A percentile compares a stretch with the other conserved stretches of the same genome.
Conservation (phyloP, 2,797 vertebrate genomes). For the Hemitrygon akajei region DNA sequence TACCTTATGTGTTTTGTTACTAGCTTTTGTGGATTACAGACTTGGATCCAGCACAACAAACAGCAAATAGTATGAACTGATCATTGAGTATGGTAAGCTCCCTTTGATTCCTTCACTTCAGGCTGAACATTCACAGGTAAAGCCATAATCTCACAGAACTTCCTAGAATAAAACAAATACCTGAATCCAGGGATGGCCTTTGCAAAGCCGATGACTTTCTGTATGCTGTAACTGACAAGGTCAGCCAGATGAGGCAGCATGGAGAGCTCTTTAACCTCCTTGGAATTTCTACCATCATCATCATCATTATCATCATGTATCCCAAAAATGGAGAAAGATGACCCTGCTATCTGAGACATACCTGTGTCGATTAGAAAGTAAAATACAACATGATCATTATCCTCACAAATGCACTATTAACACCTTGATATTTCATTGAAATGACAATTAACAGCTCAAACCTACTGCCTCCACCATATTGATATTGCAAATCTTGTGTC, state of each 20-base stretch:
- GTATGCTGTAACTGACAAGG: constrained; percentile 95
- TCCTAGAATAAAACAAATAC: constrained; percentile 50
- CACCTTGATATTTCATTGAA: not conserved
- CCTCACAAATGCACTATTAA: not conserved
- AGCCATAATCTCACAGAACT: not conserved
- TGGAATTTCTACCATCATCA: constrained; percentile 66
- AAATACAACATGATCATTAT: constrained; percentile 7
- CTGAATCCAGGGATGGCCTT: constrained; percentile 98
- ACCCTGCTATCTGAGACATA: not conserved
- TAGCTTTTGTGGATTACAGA: not conserved
- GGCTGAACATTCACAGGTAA: not conserved
- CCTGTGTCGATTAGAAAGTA: not conserved
- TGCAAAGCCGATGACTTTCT: constrained; percentile 94
- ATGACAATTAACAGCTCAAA: not conserved
- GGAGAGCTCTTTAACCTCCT: constrained; percentile 66
- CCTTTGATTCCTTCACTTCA: not conserved
- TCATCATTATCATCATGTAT: constrained; percentile 67
- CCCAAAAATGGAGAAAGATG: constrained; percentile 65
- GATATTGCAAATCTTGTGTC: not conserved
- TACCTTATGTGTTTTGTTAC: not conserved
- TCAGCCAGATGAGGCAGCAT: constrained; percentile 95
- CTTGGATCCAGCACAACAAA: not conserved
- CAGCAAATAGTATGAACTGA: not conserved
- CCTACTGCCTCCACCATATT: not conserved
- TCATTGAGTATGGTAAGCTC: not conserved